Evolutionary conservation across 2,797 vertebrate species (phyloP), one percentile per base, ranked within the genome.

Genomic region (Thripadectes ignobilis): DNA sequence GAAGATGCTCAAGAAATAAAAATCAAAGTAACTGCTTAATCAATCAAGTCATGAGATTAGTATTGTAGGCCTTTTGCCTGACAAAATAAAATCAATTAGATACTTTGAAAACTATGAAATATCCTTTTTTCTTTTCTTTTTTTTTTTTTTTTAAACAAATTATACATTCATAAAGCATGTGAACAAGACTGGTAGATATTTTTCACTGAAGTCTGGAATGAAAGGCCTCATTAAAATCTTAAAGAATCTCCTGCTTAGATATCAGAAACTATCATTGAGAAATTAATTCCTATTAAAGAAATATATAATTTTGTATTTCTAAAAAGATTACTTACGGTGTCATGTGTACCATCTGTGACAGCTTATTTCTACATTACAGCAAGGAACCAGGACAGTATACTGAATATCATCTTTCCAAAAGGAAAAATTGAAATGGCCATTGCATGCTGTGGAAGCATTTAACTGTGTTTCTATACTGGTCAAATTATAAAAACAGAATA

Each of bases 171-270:
- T 54, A 77, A 71, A 65, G 16, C 23, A 55, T 58, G 52, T 26
- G 30, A 93, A 91, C 39, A 81, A 92, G 36, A 68, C 34, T 26
- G 5, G 59, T 39, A 68, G 38, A 62, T 77, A 84, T 6, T 21
- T 68, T 91, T 84, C 17, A 77, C 72, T 93, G 49, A 88, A 91
- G 51, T 29, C 18, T 59, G 61, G 32, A 87, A 89, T 74, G 49
- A 92, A 92, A 95, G 88, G 17, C 5, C 57, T 93, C 77, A 85
- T 93, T 82, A 92, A 96, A 95, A 95, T 76, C 52, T 87, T 76
- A 51, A 58, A 71, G 49, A 87, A 72, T 75, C n/a, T 66, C 73
- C n/a, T 84, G 43, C 58, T 79, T 45, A 61, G 52, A 92, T 23
- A 89, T 86, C 69, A 94, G 69, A 81, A 94, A 90, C 51, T 73